Base-by-base conservation (phyloP, 2,797 vertebrate genomes). In the Xiphorhynchus erythropygius region DNA sequence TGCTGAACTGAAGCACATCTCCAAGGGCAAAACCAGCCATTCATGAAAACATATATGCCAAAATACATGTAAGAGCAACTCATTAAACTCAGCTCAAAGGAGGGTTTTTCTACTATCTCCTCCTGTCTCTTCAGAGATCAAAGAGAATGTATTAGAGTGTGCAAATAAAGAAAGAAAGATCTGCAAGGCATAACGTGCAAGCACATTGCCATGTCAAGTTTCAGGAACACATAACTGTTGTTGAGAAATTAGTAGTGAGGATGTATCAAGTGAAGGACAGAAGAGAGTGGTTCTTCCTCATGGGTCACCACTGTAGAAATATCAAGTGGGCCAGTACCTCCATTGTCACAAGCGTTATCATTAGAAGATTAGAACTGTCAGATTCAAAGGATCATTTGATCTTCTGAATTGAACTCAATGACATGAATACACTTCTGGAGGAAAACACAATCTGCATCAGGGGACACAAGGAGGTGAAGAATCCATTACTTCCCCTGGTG, bases 301-400 rank as follows among this genome's bases (percentile, higher is more conserved):
- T 10, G 18, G 64, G 56, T 69, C 70, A 69, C 21, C 22, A 18
- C 8, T 70, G 27, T 8, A 44, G 17, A 86, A 78, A 47, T 84
- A 76, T 73, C 32, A 86, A 1, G 23, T 39, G 53, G 79, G 41
- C 9, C 64, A 63, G 60, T 16, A 19, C 17, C 62, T 67, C 52
- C 70, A n/a, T 18, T 65, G 57, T 42, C 52, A 78, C 22, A 68
- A 88, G 19, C 28, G 39, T 83, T 90, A 84, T n/a, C 47, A 65
- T 69, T 84, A 82, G 44, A 60, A n/a, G 73, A 84, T 76, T 60
- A 84, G 47, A 87, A 80, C 10, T 81, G 24, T 42, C 55, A 62
- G 35, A 78, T 84, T 92, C 79, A 90, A 92, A 86, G 30, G 44
- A 90, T 63, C 65, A 93, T 59, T 78, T 82, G 49, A 88, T 91